Percentiles rank a stretch among this genome's conserved stretches.
These are phyloP conservation scores for Hyposoter dolosus DNA, from an alignment of 2,888 invertebrate species.

Conservation along the genomic window DNA sequence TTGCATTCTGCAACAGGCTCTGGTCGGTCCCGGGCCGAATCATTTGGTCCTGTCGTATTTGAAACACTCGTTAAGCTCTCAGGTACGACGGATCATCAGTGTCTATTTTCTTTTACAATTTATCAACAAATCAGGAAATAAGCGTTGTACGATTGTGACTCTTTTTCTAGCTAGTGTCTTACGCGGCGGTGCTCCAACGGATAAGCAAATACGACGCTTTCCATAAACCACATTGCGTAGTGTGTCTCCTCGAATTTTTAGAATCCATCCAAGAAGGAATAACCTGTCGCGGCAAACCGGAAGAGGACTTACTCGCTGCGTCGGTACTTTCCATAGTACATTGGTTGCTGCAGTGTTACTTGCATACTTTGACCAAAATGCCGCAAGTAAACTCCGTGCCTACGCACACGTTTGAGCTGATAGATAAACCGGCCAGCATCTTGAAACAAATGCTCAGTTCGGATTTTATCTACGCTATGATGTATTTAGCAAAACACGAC, in stretches of 20 bases:
- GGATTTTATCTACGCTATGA: slow-evolving; percentile 92
- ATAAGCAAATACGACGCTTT: slow-evolving; percentile 95
- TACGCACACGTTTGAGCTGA: slow-evolving; percentile 87
- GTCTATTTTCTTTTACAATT: not conserved
- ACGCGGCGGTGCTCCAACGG: slow-evolving; percentile 94
- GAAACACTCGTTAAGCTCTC: slow-evolving; percentile 95
- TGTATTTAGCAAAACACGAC: slow-evolving; percentile 93
- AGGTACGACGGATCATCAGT: slow-evolving; percentile 85
- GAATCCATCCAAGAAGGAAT: slow-evolving; percentile 89
- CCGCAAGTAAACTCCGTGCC: slow-evolving; percentile 78
- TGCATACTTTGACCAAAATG: slow-evolving; percentile 84
- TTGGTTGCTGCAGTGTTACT: slow-evolving; percentile 93
- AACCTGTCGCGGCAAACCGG: slow-evolving; percentile 92
- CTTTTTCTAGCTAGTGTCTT: slow-evolving; percentile 90
- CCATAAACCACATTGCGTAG: slow-evolving; percentile 94
- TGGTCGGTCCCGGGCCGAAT: slow-evolving; percentile 97
- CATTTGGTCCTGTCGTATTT: slow-evolving; percentile 95
- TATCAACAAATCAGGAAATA: not conserved
- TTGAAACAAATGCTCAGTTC: slow-evolving; percentile 89
- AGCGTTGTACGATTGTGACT: not conserved
- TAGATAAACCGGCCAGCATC: slow-evolving; percentile 90
- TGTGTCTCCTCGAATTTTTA: slow-evolving; percentile 94
- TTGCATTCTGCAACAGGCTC: slow-evolving; percentile 96
- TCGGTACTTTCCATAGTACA: slow-evolving; percentile 93
- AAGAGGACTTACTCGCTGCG: slow-evolving; percentile 93